Evolutionary conservation across 2,888 invertebrate species (phyloP), one percentile per base, ranked within the genome.

Genomic region (Troides helena): DNA sequence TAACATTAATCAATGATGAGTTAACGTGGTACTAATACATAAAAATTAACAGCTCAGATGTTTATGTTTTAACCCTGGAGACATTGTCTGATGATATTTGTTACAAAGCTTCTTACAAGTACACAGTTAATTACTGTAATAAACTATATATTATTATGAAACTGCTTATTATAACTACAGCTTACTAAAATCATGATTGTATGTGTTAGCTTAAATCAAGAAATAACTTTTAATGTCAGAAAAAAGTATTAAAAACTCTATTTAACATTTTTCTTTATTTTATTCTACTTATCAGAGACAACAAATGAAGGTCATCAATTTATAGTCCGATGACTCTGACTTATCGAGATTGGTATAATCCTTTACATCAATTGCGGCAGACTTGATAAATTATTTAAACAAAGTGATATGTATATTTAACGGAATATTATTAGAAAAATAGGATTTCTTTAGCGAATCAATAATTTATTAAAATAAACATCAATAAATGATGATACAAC

Each of bases 1-100:
- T 7, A 21, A 58, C 25, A 58, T 69, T 69, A 65, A 58, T 65
- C 46, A 7, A 50, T 6, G 50, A 7, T 66, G 17, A 12, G 60
- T n/a, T 50, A 58, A 58, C 21, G 21, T 18, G n/a, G 39, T 56
- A 39, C 18, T 63, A 65, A 43, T 61, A 23, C 18, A 64, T 56
- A 25, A 65, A 66, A 39, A 60, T 25, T 69, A 65, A 69, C 61
- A 46, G 62, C 21, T 64, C 18, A 58, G 50, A 50, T 61, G 61
- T 36, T 30, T 36, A 60, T 25, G 1, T 59, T 10, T 59, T 59
- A 36, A 5, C 1, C 36, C 14, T 36, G 25, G 4, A 60, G 36
- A 60, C 60, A 18, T 58, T 58, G 23, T 23, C 4, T 58, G 14
- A 23, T 58, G 1, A 53, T 53, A 8, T n/a, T n/a, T 53, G 53